These are phyloP conservation scores for Amphiprion ocellaris DNA, from an alignment of 2,113 vertebrate genomes.

Conservation along the genomic window DNA sequence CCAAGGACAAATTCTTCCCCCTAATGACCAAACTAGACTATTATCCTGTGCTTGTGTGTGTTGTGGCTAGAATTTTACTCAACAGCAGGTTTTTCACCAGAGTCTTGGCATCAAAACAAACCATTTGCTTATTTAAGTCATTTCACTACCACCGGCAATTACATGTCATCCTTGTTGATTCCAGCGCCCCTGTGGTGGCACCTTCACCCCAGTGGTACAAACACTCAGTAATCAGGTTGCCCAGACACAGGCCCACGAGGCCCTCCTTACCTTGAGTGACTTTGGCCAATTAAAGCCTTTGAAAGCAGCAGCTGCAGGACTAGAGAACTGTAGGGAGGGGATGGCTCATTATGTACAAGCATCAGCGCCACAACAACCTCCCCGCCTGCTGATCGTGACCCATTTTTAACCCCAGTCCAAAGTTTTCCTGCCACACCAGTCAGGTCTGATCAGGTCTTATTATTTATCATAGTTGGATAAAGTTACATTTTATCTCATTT, in stretches of 20 bases:
- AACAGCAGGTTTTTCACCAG: neutral
- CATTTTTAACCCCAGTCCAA: constrained; percentile 4
- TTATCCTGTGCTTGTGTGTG: neutral
- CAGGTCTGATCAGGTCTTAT: neutral
- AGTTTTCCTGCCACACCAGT: neutral
- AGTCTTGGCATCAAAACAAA: constrained; percentile 21
- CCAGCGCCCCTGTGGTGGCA: constrained; percentile 10
- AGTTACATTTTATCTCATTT: too few relatives aligned
- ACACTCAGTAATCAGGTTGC: constrained; percentile 55
- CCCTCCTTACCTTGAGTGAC: constrained; percentile 70
- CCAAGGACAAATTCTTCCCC: too few relatives aligned
- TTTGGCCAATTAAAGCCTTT: constrained; percentile 75
- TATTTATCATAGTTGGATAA: too few relatives aligned
- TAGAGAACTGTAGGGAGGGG: constrained; percentile 30
- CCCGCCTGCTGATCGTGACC: constrained; percentile 28
- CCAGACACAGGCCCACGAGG: constrained; percentile 64
- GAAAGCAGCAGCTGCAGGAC: constrained; percentile 69
- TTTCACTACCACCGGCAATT: constrained; percentile 19
- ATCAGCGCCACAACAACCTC: constrained; percentile 57
- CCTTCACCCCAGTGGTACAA: constrained; percentile 6
- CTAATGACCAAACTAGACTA: neutral
- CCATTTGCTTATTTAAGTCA: neutral
- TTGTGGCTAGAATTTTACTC: neutral
- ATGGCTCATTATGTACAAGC: constrained; percentile 36
- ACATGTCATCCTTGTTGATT: constrained; percentile 40